These are phyloP conservation scores for Cephonodes hylas DNA, from an alignment of 2,888 invertebrate species.

Conservation along the genomic window DNA sequence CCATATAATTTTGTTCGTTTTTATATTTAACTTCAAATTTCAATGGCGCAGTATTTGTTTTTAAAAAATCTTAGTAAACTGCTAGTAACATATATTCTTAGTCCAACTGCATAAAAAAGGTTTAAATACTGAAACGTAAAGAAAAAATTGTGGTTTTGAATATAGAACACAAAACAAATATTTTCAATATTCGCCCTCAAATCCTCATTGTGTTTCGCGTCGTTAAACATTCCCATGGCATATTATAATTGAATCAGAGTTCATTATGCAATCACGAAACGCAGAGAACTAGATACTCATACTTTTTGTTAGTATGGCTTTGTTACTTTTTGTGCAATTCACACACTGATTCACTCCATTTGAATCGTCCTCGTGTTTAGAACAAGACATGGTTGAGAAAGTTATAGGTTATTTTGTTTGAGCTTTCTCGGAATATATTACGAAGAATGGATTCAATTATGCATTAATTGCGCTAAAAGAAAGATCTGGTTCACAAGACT, in stretches of 20 bases:
- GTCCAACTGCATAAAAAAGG: too few relatives aligned
- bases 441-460: too few relatives aligned
- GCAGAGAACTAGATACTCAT: conserved; percentile 2
- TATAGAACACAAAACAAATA: neutral
- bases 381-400: conserved; percentile 10
- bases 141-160: too few relatives aligned
- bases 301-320: conserved; percentile 13
- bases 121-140: too few relatives aligned
- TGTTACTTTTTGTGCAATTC: conserved; percentile 18
- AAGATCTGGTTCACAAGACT: neutral
- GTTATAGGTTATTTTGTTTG: neutral
- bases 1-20: too few relatives aligned
- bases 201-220: neutral
- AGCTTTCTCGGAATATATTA: neutral
- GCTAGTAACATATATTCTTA: too few relatives aligned
- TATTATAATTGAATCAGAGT: neutral
- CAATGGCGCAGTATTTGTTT: too few relatives aligned
- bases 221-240: neutral
- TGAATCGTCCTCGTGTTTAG: conserved; percentile 15
- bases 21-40: too few relatives aligned
- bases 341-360: conserved; percentile 17
- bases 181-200: neutral
- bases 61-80: too few relatives aligned
- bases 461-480: too few relatives aligned
- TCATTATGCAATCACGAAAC: neutral